Evolutionary conservation across 2,888 invertebrate species (phyloP).

Genomic region (Gastracanthus pulcherrimus): DNA sequence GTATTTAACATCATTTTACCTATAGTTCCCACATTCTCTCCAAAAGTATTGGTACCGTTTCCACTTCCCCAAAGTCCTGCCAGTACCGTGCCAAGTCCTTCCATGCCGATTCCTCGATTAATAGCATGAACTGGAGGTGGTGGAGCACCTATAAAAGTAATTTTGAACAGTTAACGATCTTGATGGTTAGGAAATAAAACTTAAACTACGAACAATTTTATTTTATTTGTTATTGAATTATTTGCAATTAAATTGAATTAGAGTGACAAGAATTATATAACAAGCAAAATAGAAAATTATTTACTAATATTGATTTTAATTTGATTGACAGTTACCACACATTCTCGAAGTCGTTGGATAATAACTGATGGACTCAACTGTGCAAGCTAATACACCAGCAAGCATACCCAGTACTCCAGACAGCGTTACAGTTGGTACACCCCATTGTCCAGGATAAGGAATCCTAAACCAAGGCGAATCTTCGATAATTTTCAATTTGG

Average conservation of each 20-base stretch:
- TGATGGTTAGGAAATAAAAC: no score
- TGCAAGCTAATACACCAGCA: slow-evolving; percentile 88
- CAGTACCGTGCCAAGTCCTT: slow-evolving; percentile 90
- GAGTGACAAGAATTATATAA: background rate
- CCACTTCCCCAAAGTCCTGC: slow-evolving; percentile 93
- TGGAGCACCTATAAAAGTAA: slow-evolving; percentile 81
- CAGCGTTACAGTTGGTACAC: slow-evolving; percentile 84
- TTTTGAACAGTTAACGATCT: background rate
- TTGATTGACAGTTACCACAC: slow-evolving; percentile 80
- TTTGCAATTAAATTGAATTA: no score
- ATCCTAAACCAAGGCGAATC: slow-evolving; percentile 89
- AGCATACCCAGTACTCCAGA: slow-evolving; percentile 88
- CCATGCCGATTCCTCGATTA: slow-evolving; percentile 91
- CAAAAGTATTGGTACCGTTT: slow-evolving; percentile 93
- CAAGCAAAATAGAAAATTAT: background rate
- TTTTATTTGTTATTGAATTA: no score
- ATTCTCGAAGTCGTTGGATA: slow-evolving; percentile 94
- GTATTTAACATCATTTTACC: slow-evolving; percentile 76
- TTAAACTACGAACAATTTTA: no score
- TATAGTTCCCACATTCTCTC: slow-evolving; percentile 94
- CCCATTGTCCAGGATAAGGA: slow-evolving; percentile 92
- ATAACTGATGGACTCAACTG: slow-evolving; percentile 91
- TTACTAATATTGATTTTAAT: slow-evolving; percentile 60
- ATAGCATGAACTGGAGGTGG: slow-evolving; percentile 92
- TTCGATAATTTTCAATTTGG: slow-evolving; percentile 83